Percentiles rank a stretch among this genome's conserved stretches.
Evolutionary conservation across 2,797 vertebrate genomes (phyloP).

Genomic region (Cirrhinus mrigala): DNA sequence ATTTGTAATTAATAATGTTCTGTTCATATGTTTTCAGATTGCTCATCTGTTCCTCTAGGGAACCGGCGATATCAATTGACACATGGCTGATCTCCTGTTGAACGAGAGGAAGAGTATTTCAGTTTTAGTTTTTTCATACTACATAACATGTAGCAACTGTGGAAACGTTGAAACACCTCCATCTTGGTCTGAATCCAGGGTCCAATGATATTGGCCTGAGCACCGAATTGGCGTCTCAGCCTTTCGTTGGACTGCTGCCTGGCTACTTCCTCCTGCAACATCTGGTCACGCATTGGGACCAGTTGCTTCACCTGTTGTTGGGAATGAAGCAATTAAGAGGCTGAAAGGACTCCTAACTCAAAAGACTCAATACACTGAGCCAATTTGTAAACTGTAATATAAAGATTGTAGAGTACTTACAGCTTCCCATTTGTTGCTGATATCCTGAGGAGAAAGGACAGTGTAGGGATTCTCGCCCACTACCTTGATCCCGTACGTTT

Average conservation of each 20-base stretch:
- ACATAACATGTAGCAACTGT: not conserved
- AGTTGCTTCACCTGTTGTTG: constrained; percentile 85
- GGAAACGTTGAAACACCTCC: constrained; percentile 79
- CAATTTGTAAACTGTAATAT: not conserved
- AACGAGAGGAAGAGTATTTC: not conserved
- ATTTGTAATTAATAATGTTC: constrained; percentile 92
- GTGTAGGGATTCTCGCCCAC: constrained; percentile 87
- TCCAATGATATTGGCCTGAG: constrained; percentile 90
- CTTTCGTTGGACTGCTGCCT: constrained; percentile 90
- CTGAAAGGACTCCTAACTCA: not conserved
- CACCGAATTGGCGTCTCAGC: constrained; percentile 88
- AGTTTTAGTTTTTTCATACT: not conserved
- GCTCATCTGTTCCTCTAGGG: constrained; percentile 93
- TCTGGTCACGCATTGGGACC: constrained; percentile 91
- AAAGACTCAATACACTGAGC: not conserved
- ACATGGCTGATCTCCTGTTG: constrained; percentile 88
- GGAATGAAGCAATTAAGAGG: not conserved
- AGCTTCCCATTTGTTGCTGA: constrained; percentile 87
- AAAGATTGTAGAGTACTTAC: constrained; percentile 72
- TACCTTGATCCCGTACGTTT: constrained; percentile 89
- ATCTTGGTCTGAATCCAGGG: constrained; percentile 94
- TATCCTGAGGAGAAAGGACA: constrained; percentile 79
- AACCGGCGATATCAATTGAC: constrained; percentile 85
- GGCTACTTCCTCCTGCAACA: constrained; percentile 89
- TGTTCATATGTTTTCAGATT: constrained; percentile 90